A percentile compares a stretch with the other conserved stretches of the same genome.
Evolutionary conservation across 2,113 vertebrate genomes (phyloP).

Genomic region (Aramus guarauna): DNA sequence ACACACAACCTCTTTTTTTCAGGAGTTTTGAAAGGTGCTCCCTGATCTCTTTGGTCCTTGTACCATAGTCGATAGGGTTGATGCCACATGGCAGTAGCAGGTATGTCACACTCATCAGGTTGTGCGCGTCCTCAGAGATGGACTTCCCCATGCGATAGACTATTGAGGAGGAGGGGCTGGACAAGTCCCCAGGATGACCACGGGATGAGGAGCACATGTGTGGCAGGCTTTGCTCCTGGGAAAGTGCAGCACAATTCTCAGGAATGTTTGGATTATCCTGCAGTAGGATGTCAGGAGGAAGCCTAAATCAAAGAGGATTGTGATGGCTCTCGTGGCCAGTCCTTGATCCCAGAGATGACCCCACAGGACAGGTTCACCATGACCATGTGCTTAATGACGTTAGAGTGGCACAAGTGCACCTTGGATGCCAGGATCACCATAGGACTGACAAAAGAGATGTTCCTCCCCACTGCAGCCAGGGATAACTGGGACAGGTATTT

Average conservation of each 20-base stretch:
- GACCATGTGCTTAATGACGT: conserved; percentile 60
- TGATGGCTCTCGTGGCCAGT: neutral
- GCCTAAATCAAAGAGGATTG: conserved; percentile 14
- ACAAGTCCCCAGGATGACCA: conserved; percentile 74
- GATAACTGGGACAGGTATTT: neutral
- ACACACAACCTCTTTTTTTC: neutral
- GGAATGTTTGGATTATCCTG: conserved; percentile 62
- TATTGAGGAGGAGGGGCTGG: conserved; percentile 65
- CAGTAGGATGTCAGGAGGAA: conserved; percentile 65
- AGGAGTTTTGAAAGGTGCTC: neutral
- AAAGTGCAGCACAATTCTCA: conserved; percentile 42
- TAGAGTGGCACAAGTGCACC: conserved; percentile 39
- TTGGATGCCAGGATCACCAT: conserved; percentile 23
- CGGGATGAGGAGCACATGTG: conserved; percentile 78
- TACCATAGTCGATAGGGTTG: conserved; percentile 77
- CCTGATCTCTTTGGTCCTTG: conserved; percentile 79
- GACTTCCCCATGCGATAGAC: conserved; percentile 64
- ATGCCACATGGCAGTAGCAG: conserved; percentile 75
- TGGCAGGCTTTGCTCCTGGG: conserved; percentile 72
- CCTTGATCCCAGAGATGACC: conserved; percentile 45
- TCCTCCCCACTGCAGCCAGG: neutral
- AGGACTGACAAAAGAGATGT: neutral
- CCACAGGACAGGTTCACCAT: conserved; percentile 64
- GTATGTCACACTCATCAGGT: conserved; percentile 75
- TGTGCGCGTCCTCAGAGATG: conserved; percentile 74